A percentile compares a stretch with the other conserved stretches of the same genome.
Evolutionary conservation across 2,888 invertebrate genomes (phyloP).

Genomic region (Drosophila meridionalis): DNA sequence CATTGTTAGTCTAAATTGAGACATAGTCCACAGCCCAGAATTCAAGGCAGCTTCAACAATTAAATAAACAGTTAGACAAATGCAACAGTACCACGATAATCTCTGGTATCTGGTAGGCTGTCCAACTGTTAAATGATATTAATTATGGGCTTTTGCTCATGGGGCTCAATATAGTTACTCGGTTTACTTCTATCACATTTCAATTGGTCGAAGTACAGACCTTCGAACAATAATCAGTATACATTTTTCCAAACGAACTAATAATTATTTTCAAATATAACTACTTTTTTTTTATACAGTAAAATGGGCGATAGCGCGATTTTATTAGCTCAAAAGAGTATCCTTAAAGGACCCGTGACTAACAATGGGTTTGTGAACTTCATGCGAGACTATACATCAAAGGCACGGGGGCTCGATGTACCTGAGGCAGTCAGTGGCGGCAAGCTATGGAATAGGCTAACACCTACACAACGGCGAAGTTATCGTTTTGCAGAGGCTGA

Average conservation of each 20-base stretch:
- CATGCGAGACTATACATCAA: neutral
- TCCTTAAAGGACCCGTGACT: conserved; percentile 5
- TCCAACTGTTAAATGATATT: conserved; percentile 65
- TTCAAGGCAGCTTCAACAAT: conserved; percentile 27
- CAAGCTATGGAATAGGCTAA: conserved; percentile 20
- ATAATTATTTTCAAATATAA: too few species aligned
- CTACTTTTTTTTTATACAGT: neutral
- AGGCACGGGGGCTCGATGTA: fast-evolving
- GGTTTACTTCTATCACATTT: too few species aligned
- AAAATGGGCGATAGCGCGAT: neutral
- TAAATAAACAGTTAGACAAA: conserved; percentile 49
- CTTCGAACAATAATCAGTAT: too few species aligned
- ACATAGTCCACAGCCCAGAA: too few species aligned
- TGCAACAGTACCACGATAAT: conserved; percentile 3
- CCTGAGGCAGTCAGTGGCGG: neutral
- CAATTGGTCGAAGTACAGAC: neutral
- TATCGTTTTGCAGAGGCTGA: neutral
- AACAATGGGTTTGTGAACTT: conserved; percentile 24
- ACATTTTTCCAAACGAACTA: too few species aligned
- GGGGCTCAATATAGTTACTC: conserved; percentile 28
- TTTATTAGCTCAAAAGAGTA: conserved; percentile 5
- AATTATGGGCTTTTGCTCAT: conserved; percentile 61
- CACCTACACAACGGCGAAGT: neutral
- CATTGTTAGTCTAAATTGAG: neutral
- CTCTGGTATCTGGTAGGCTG: neutral